Base-by-base conservation (phyloP, 2,113 vertebrate genomes). In the Callopanchax toddi region DNA sequence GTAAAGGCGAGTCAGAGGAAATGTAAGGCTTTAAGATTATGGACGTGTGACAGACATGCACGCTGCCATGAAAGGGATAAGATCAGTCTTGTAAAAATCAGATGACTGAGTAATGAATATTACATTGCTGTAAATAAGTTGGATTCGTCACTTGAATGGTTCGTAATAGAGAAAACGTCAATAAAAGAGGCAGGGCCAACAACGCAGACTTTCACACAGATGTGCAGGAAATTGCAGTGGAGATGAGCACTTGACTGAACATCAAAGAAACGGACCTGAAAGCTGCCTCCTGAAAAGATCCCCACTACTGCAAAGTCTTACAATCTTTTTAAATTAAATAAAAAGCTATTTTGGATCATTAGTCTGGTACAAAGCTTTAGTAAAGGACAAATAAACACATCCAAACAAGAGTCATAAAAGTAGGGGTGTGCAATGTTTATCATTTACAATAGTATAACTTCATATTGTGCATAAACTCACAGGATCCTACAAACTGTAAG, bases 11-110 rank as follows among this genome's bases (percentile, higher is more conserved):
- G 58, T 37, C 56, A 32, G 45, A 63, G 63, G 66, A 81, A 84
- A 87, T 79, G 63, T 55, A 73, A 59, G 64, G 72, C 68, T 78
- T 83, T 82, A 49, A 75, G 56, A 86, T 83, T 58, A 83, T 34
- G 40, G 71, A 70, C 42, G 29, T 61, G 20, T 57, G 42, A 22
- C 52, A 83, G 70, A 66, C 51, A 67, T 50, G 64, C 52, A 21
- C 34, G 22, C 15, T 29, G 62, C 54, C 66, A 61, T 63, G 59
- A 81, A 83, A 81, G 71, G 23, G 71, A 84, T 67, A 67, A 76
- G 78, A 86, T 68, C 48, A 62, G 79, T 80, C 75, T 71, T 78
- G 79, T 89, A 89, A 92, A 89, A 87, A 80, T 67, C 45, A 55
- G 61, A 25, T 72, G 52, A 67, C 81, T 76, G 64, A 42, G 73